Evolutionary conservation across 2,113 vertebrate genomes (phyloP), one percentile per base, ranked within the genome.

Genomic region (Bagarius yarrelli): DNA sequence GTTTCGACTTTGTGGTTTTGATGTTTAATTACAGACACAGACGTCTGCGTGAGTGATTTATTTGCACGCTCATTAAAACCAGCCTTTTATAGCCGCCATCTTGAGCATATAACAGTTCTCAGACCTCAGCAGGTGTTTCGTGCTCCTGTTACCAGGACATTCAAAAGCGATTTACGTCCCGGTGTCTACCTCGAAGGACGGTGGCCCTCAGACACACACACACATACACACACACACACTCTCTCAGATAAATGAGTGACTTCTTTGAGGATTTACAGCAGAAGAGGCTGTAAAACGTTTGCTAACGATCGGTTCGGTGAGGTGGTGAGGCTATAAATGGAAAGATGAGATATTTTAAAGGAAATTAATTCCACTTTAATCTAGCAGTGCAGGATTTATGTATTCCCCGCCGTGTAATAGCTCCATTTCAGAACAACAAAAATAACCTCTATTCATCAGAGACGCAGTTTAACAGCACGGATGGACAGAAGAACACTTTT

Each of bases 71-170:
- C 11, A 6, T 66, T 59, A 75, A 81, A 69, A 52, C 52, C 40
- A 36, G 66, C 16, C 15, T 69, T 76, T 75, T 69, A 67, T 2
- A 0, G 15, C 36, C 59, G 40, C 18, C 32, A 47, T 59, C 61
- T 40, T 47, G n/a, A 50, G 14, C 25, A 52, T 18, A 4, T 52
- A 32, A 32, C 44, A 64, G 56, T 34, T 73, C 79, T 83, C 50
- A 27, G 36, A 32, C 30, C 32, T 14, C 25, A 74, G 80, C 80
- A 75, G 71, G 71, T 81, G 71, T 76, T 76, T 25, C 5, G 34
- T 70, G 40, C 27, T 34, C 30, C 64, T 36, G 4, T 25, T 27
- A 12, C 18, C 5, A 50, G 1, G 50, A 25, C 75, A 8, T 74
- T 50, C 21, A 12, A 66, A 23, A 8, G 74, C 6, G 30, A 57